Percentiles rank a stretch among this genome's conserved stretches.
phyloP scores from a whole-genome alignment of 2,888 invertebrate species.

The Parnassius glacialis region DNA sequence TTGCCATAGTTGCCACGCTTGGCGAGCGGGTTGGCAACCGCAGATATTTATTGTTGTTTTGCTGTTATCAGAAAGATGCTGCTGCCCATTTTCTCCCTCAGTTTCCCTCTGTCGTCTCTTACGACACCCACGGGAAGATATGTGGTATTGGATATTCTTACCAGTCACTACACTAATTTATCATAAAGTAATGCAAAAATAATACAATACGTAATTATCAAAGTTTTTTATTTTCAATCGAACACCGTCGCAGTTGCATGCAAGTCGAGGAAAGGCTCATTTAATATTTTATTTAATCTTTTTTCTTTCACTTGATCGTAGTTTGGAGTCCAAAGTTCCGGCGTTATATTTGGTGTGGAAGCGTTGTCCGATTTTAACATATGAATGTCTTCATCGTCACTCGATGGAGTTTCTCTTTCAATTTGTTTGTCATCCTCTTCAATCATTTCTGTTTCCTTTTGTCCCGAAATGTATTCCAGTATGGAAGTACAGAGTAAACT shows the following conservation, averaged over 20 bases:
- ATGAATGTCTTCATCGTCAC: slow-evolving; percentile 57
- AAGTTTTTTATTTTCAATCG: slow-evolving; percentile 28
- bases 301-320: slow-evolving; percentile 73
- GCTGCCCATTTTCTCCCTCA: no score
- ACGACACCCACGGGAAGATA: no score
- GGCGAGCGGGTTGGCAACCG: no score
- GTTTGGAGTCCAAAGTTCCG: slow-evolving; percentile 66
- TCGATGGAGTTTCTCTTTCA: slow-evolving; percentile 46
- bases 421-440: slow-evolving; percentile 32
- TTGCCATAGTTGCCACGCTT: no score
- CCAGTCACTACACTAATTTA: no score
- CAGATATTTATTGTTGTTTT: no score
- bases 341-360: slow-evolving; percentile 44
- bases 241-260: slow-evolving; percentile 54
- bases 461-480: slow-evolving; percentile 64
- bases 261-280: slow-evolving; percentile 55
- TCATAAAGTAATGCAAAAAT: no score
- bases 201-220: no score
- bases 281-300: slow-evolving; percentile 59
- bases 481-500: slow-evolving; percentile 65
- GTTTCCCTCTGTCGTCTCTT: no score
- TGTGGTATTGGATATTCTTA: no score
- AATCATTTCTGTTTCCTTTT: slow-evolving; percentile 42
- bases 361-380: slow-evolving; percentile 39
- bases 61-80: no score